These are phyloP conservation scores for Chaitophorus viminalis DNA, from an alignment of 2,888 invertebrate species.

Conservation along the genomic window DNA sequence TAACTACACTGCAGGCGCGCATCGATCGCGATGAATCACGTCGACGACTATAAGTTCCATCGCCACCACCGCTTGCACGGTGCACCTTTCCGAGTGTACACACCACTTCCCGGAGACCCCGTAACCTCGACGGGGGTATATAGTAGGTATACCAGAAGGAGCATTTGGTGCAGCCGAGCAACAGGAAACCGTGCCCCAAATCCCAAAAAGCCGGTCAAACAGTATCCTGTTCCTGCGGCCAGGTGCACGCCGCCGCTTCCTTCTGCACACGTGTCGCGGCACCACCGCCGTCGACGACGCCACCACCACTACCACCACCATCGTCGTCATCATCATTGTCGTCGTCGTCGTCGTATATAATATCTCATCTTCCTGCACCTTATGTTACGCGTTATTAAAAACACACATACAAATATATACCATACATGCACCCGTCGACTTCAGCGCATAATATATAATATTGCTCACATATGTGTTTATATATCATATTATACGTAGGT, in stretches of 20 bases:
- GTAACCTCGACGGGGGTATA: conserved; percentile 46
- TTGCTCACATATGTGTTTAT: conserved; percentile 20
- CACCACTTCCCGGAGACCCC: conserved; percentile 51
- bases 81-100: conserved; percentile 31
- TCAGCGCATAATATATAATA: conserved; percentile 7
- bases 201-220: conserved; percentile 60
- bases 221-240: conserved; percentile 61
- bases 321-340: neutral
- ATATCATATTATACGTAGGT: neutral
- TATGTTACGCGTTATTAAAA: conserved; percentile 52
- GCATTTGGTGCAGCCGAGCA: conserved; percentile 50
- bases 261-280: conserved; percentile 59
- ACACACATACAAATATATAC: neutral
- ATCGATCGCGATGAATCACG: neutral
- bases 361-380: conserved; percentile 58
- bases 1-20: no score
- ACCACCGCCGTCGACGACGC: neutral
- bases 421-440: neutral
- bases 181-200: conserved; percentile 61
- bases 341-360: conserved; percentile 15
- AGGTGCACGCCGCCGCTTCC: conserved; percentile 55
- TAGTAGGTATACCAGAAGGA: conserved; percentile 27
- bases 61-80: conserved; percentile 47
- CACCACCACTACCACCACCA: neutral
- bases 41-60: neutral